These are phyloP conservation scores for Bacillus rossius DNA, from an alignment of 1,140 invertebrate species.

Conservation along the genomic window DNA sequence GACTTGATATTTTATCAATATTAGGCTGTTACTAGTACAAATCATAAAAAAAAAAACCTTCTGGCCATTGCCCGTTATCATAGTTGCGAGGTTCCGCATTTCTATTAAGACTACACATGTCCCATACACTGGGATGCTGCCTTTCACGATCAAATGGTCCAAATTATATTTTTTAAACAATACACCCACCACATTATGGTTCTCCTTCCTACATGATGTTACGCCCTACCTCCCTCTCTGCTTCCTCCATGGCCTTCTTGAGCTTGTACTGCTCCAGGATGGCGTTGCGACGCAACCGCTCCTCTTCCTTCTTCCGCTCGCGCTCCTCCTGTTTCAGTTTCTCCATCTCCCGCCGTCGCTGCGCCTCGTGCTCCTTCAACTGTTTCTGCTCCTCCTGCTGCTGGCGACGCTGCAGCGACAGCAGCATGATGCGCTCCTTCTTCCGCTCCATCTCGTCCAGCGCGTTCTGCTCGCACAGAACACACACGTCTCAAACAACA, in stretches of 20 bases:
- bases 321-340: slow-evolving; percentile 81
- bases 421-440: slow-evolving; percentile 81
- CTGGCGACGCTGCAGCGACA: slow-evolving; percentile 79
- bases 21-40: no score
- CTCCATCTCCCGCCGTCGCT: slow-evolving; percentile 68
- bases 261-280: slow-evolving; percentile 94
- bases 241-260: slow-evolving; percentile 90
- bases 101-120: no score
- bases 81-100: no score
- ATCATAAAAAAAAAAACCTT: no score
- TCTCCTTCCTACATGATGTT: no score
- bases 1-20: no score
- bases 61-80: no score
- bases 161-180: no score
- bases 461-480: slow-evolving; percentile 30
- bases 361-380: slow-evolving; percentile 78
- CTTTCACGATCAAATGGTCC: no score
- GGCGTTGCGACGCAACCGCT: slow-evolving; percentile 72
- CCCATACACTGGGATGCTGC: no score
- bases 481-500: no score
- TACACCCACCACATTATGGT: no score
- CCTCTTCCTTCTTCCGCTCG: slow-evolving; percentile 84
- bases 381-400: slow-evolving; percentile 83
- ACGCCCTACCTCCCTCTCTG: slow-evolving; percentile 69
- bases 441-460: slow-evolving; percentile 86